Evolutionary conservation across 2,888 invertebrate species (phyloP).

Genomic region (Drosophila villosipedis): DNA sequence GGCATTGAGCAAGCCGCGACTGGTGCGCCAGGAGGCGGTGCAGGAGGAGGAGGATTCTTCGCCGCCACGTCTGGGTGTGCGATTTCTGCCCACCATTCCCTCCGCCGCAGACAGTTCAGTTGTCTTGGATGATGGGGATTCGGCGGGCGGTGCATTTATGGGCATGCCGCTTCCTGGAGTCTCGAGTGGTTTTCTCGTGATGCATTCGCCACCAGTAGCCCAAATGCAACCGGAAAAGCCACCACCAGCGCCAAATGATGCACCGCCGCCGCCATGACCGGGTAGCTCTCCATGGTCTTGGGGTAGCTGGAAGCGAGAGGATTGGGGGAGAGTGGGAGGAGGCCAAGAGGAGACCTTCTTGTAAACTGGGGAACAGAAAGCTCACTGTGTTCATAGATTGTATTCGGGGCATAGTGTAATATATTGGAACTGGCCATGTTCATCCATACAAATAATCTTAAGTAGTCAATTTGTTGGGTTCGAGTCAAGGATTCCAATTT

Average conservation of each 20-base stretch:
- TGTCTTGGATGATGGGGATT: slow-evolving; percentile 88
- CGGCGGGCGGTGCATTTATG: slow-evolving; percentile 64
- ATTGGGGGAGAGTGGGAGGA: slow-evolving; percentile 1
- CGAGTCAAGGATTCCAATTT: slow-evolving; percentile 28
- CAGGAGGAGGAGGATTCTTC: slow-evolving; percentile 89
- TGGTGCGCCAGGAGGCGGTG: slow-evolving; percentile 92
- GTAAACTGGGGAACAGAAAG: slow-evolving; percentile 66
- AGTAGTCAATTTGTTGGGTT: slow-evolving; percentile 77
- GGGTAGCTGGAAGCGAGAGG: slow-evolving; percentile 40
- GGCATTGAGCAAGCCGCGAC: slow-evolving; percentile 88
- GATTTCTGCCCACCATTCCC: slow-evolving; percentile 90
- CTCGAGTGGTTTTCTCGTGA: slow-evolving; percentile 68
- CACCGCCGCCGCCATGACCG: slow-evolving; percentile 83
- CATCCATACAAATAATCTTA: slow-evolving; percentile 57
- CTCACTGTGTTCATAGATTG: slow-evolving; percentile 79
- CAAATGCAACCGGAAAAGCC: slow-evolving; percentile 64
- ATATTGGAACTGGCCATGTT: slow-evolving; percentile 18
- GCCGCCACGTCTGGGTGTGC: slow-evolving; percentile 86
- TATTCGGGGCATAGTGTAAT: slow-evolving; percentile 45
- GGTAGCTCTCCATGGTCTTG: slow-evolving; percentile 19
- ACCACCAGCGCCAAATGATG: slow-evolving; percentile 76
- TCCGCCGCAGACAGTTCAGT: slow-evolving; percentile 91
- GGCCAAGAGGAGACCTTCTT: slow-evolving; percentile 74
- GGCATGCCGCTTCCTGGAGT: slow-evolving; percentile 66
- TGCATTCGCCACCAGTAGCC: slow-evolving; percentile 35